These are phyloP conservation scores for Sesia apiformis DNA, from an alignment of 2,888 invertebrate species.

Conservation along the genomic window DNA sequence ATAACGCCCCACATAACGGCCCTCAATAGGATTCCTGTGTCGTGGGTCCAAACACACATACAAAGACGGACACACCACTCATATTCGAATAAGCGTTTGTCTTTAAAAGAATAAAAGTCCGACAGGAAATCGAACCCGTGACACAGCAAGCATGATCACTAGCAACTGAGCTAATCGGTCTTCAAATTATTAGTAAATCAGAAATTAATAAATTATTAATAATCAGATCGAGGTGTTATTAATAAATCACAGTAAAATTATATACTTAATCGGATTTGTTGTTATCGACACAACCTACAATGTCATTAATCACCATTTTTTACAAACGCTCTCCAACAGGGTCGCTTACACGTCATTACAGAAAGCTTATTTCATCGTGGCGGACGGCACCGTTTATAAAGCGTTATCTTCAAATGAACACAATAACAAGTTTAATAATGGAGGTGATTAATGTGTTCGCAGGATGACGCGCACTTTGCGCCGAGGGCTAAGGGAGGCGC, in stretches of 20 bases:
- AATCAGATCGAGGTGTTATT: neutral
- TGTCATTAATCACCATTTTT: constrained; percentile 61
- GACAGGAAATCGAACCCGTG: no score
- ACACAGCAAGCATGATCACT: no score
- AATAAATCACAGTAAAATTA: neutral
- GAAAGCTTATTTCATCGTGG: constrained; percentile 65
- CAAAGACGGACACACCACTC: no score
- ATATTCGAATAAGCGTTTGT: no score
- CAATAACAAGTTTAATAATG: constrained; percentile 73
- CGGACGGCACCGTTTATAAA: constrained; percentile 73
- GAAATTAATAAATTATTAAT: no score
- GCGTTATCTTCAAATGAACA: constrained; percentile 71
- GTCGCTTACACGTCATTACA: constrained; percentile 67
- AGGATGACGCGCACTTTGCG: constrained; percentile 69
- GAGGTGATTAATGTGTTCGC: constrained; percentile 68
- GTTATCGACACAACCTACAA: constrained; percentile 21
- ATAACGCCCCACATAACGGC: no score
- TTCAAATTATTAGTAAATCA: no score
- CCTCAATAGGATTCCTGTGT: no score
- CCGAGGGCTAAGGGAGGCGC: constrained; percentile 30
- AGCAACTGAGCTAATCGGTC: no score
- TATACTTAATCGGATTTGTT: constrained; percentile 11
- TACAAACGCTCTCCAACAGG: constrained; percentile 34
- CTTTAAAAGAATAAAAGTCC: no score
- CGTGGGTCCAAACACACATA: no score